phyloP scores from a whole-genome alignment of 2,888 invertebrate species.

The Parthenolecanium corni region DNA sequence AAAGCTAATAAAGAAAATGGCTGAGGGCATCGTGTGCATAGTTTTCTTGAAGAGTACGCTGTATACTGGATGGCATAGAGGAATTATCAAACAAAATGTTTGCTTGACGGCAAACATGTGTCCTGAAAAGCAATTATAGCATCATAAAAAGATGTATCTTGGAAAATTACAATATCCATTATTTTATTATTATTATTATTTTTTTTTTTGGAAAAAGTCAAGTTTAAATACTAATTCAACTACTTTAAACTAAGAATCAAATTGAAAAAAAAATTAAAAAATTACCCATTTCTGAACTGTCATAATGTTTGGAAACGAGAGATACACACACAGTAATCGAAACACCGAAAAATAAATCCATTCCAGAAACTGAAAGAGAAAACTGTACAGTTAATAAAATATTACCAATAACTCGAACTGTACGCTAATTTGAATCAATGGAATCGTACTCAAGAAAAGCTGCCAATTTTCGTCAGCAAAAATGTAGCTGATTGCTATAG shows the following conservation, averaged over 20 bases:
- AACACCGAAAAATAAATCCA: no score
- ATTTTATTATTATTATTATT: no score
- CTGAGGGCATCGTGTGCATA: not conserved
- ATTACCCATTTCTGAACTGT: not conserved
- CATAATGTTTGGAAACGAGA: not conserved
- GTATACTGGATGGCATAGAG: not conserved
- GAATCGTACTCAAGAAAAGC: conserved; percentile 31
- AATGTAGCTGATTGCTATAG: conserved; percentile 29
- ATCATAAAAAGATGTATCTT: not conserved
- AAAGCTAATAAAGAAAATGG: not conserved
- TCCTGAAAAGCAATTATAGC: not conserved
- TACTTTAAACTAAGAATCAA: no score
- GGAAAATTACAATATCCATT: no score
- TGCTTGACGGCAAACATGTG: not conserved
- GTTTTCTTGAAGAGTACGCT: not conserved
- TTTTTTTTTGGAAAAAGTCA: no score
- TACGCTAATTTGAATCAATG: no score
- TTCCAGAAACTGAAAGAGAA: no score
- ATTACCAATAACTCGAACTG: no score
- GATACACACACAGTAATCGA: no score
- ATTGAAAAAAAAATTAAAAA: not conserved
- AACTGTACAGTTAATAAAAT: no score
- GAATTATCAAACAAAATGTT: not conserved
- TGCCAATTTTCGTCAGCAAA: conserved; percentile 31
- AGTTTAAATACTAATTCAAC: no score